phyloP scores from a whole-genome alignment of 2,113 vertebrate genomes.

The Strix uralensis region DNA sequence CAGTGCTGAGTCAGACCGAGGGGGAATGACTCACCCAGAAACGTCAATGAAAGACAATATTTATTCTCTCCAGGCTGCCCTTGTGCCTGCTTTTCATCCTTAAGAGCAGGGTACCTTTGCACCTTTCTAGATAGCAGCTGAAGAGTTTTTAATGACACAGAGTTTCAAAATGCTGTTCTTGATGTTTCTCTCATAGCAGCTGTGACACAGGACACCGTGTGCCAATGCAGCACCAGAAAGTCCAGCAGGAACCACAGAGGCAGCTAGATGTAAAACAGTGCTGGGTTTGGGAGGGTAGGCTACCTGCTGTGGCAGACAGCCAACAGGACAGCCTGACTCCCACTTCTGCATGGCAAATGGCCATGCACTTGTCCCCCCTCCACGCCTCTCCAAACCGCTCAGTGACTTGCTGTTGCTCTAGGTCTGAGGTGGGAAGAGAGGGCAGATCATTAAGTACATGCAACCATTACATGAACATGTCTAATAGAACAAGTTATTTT shows the following conservation, averaged over 20 bases:
- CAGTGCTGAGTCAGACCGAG: background rate
- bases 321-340: background rate
- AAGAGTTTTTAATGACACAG: background rate
- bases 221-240: background rate
- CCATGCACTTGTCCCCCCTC: background rate
- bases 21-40: constrained; percentile 13
- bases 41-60: background rate
- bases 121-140: background rate
- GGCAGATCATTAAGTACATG: background rate
- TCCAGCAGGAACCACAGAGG: background rate
- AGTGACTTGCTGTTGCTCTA: background rate
- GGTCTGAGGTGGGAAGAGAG: background rate
- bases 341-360: background rate
- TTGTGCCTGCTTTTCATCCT: background rate
- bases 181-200: background rate
- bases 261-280: background rate
- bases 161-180: background rate
- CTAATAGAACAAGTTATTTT: background rate
- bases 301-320: background rate
- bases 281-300: background rate
- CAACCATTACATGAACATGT: accelerated
- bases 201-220: background rate
- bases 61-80: background rate
- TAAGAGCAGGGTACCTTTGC: background rate
- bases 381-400: background rate